Base-by-base conservation (phyloP, 2,888 invertebrate species). In the Archips crataeganus region DNA sequence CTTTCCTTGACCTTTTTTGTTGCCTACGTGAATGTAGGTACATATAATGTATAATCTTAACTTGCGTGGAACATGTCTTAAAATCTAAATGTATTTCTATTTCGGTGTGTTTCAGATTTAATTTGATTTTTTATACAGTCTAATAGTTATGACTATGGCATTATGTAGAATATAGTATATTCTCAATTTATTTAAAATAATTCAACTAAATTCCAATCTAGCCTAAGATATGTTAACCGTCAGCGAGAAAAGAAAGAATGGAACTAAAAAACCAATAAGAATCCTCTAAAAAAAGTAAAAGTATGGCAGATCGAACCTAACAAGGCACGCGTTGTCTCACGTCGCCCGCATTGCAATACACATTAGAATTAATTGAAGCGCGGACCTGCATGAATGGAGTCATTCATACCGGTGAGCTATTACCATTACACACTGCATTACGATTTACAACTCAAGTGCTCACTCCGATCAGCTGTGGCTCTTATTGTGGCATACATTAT, bases 291-390 rank as follows among this genome's bases (percentile, higher is more conserved):
- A 39, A 73, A 68, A 68, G 67, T 68, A 68, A 68, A 68, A 73
- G 72, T 68, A 45, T 42, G 66, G 32, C 67, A n/a, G 62, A 54
- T 63, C 54, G 45, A 59, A 47, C 54, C 36, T 23, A 61, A 42
- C 60, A 65, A 67, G 72, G 36, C 61, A 45, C 32, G 36, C 57
- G 32, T 23, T 61, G 71, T 34, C 66, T 62, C 66, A 45, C 71
- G 45, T 2, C 47, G 39, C 65, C n/a, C 36, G 61, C 32, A 49
- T 23, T 64, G 36, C 64, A 47, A 11, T 23, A 2, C 51, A 54
- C 61, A 71, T 71, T 67, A 71, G 54, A 66, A 61, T 66, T 71
- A 66, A 71, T 66, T 67, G 71, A 66, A 45, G 54, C 63, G 71
- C 32, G 15, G 70, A 45, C 62, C 69, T 32, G 63, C 63, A 51